Percentiles rank a stretch among this genome's conserved stretches.
phyloP scores from a whole-genome alignment of 2,113 vertebrate genomes.

The Stictonetta naevosa region DNA sequence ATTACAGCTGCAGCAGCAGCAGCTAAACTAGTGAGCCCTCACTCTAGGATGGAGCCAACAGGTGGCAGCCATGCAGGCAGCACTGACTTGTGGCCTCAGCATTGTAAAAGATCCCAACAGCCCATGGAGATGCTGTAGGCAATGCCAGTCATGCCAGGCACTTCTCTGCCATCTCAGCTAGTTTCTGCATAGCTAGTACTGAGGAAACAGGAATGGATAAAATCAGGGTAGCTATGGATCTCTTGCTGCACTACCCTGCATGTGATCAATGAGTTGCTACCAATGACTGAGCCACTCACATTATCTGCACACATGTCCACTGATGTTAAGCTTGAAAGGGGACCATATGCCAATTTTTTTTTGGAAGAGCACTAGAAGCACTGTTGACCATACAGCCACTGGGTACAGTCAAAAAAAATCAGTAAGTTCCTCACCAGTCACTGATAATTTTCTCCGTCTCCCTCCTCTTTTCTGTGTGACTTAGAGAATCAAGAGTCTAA shows the following conservation, averaged over 20 bases:
- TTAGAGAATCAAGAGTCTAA: not conserved
- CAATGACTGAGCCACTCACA: fast-evolving
- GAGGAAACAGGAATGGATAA: not conserved
- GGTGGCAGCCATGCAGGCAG: not conserved
- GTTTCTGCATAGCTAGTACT: not conserved
- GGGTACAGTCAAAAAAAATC: not conserved
- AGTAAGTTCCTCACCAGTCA: not conserved
- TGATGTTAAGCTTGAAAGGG: fast-evolving
- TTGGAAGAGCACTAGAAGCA: not conserved
- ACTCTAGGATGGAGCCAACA: not conserved
- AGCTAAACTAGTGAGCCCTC: not conserved
- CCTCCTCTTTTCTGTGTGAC: not conserved
- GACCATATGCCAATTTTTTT: not conserved
- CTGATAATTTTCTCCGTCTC: not conserved
- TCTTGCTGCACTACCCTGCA: not conserved
- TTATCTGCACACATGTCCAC: fast-evolving
- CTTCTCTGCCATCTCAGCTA: not conserved
- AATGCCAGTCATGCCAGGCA: not conserved
- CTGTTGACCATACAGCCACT: not conserved
- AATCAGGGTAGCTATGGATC: not conserved
- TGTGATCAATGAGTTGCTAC: not conserved
- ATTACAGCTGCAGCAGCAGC: not conserved
- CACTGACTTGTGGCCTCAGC: not conserved
- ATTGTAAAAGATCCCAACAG: not conserved
- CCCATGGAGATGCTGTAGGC: not conserved